Evolutionary conservation across 2,113 vertebrate genomes (phyloP), one percentile per base, ranked within the genome.

Genomic region (Dolichallabes microphthalmus): DNA sequence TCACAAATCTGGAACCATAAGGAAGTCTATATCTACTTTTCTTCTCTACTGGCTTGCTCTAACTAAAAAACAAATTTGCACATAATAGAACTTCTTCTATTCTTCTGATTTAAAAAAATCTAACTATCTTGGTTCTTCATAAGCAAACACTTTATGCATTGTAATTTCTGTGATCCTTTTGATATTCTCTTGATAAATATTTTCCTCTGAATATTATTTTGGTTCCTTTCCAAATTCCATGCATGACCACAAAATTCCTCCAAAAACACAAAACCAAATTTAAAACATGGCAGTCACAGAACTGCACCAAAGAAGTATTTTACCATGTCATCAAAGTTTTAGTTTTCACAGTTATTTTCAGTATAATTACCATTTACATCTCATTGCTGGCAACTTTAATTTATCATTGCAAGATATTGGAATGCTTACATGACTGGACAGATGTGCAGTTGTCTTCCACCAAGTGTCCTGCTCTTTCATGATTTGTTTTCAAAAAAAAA

Each of bases 401-500:
- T n/a, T 63, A 64, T 69, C n/a, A 32, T 39, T 52, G 63, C 52
- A 76, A 73, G 76, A 50, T 78, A 32, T 83, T 63, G 45, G 75
- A 71, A 77, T 83, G 57, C 68, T 83, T 30, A 69, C n/a, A 75
- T 74, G 92, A 93, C 93, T 88, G 92, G 91, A 93, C 94, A 93
- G 93, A 94, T 91, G 90, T 92, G 94, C 89, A 3, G 89, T 90
- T 89, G 92, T 91, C 93, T 93, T 91, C 91, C 92, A 87, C 89
- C 92, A 93, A 93, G 86, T 91, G 90, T 93, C 92, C 92, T 91
- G 91, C 93, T 94, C 93, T 93, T n/a, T n/a, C n/a, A n/a, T n/a
- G n/a, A n/a, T n/a, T n/a, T n/a, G n/a, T n/a, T n/a, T n/a, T n/a
- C n/a, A n/a, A n/a, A n/a, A n/a, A n/a, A 93, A 95, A 94, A 93